phyloP scores from a whole-genome alignment of 2,888 invertebrate species.

The Polydrusus tereticollis region DNA sequence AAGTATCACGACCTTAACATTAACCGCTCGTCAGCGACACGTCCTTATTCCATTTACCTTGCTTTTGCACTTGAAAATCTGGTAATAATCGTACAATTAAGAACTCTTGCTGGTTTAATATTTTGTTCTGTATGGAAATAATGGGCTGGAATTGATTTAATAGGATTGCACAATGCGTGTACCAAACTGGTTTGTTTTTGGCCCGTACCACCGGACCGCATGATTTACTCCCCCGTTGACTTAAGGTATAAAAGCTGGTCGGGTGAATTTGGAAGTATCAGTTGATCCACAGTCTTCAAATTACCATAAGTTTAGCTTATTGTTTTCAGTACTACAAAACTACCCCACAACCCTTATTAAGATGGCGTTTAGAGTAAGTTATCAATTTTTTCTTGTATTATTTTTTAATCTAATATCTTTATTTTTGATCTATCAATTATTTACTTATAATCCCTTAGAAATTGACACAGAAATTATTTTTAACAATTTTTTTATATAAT shows the following conservation, averaged over 20 bases:
- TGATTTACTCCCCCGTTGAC: constrained; percentile 26
- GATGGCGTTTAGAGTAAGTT: constrained; percentile 48
- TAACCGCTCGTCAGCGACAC: neutral
- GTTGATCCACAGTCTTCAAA: constrained; percentile 23
- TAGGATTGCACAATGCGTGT: constrained; percentile 10
- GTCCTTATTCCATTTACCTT: constrained; percentile 36
- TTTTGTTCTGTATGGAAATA: constrained; percentile 16
- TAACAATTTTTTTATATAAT: too few species aligned
- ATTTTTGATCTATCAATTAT: too few species aligned
- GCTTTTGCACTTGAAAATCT: constrained; percentile 28
- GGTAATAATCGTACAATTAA: constrained; percentile 2
- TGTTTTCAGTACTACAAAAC: constrained; percentile 4
- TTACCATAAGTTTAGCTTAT: neutral
- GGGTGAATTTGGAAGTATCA: constrained; percentile 21
- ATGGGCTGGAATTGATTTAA: constrained; percentile 3
- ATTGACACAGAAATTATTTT: too few species aligned
- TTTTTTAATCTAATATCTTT: too few species aligned
- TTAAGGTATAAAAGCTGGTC: constrained; percentile 34
- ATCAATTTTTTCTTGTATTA: neutral
- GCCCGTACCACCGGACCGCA: constrained; percentile 4
- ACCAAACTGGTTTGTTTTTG: constrained; percentile 29
- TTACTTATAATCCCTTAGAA: too few species aligned
- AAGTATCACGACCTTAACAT: constrained; percentile 36
- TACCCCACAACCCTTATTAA: constrained; percentile 5
- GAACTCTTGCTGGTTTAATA: constrained; percentile 6